These are phyloP conservation scores for Drosophila hawaiiensis DNA, from an alignment of 2,888 invertebrate genomes.

Conservation along the genomic window DNA sequence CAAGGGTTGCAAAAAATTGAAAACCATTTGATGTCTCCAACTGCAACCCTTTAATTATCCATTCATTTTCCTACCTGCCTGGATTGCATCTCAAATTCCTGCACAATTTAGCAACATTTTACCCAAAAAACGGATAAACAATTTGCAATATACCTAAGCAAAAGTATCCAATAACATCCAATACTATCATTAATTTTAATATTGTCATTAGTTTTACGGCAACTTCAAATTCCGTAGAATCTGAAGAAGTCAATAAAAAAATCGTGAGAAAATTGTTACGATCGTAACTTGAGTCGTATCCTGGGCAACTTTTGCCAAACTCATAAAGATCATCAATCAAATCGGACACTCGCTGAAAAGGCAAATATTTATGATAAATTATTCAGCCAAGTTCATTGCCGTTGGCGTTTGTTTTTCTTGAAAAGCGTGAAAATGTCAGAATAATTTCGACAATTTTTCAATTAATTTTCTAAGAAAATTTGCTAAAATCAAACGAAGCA, in stretches of 20 bases:
- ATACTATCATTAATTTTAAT: constrained; percentile 83
- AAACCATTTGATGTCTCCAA: constrained; percentile 27
- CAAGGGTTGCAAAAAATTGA: constrained; percentile 59
- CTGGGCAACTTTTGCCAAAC: constrained; percentile 17
- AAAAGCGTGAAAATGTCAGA: constrained; percentile 59
- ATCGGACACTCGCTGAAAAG: constrained; percentile 64
- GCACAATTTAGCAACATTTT: constrained; percentile 53
- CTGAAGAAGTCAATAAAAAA: constrained; percentile 43
- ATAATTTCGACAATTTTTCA: constrained; percentile 19
- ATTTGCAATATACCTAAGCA: constrained; percentile 37
- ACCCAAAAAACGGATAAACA: constrained; percentile 63
- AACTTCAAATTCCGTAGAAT: constrained; percentile 1
- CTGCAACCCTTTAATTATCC: constrained; percentile 44
- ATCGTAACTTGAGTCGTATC: constrained; percentile 63
- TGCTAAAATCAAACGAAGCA: constrained; percentile 39
- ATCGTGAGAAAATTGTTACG: constrained; percentile 65
- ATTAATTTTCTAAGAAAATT: constrained; percentile 33
- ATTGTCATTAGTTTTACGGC: constrained; percentile 76
- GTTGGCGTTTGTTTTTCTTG: constrained; percentile 33
- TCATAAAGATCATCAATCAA: constrained; percentile 73
- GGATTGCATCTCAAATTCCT: constrained; percentile 28
- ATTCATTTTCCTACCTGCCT: constrained; percentile 60
- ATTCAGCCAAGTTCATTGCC: constrained; percentile 43
- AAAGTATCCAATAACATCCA: constrained; percentile 62
- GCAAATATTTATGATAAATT: constrained; percentile 72